Evolutionary conservation across 2,888 invertebrate species (phyloP).

Genomic region (Orthosia incerta): DNA sequence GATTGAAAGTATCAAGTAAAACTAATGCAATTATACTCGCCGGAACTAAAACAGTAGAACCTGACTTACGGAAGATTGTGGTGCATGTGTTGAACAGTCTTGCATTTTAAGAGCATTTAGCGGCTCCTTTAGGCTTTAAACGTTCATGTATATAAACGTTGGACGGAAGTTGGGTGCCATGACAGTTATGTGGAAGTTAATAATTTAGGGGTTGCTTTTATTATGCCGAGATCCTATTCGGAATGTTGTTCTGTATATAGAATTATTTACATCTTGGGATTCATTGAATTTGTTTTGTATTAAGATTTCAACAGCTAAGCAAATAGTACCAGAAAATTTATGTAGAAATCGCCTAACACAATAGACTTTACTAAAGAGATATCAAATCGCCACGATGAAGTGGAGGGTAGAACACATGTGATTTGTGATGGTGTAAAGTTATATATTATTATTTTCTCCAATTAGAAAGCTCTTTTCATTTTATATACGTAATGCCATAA

Average conservation of each 20-base stretch:
- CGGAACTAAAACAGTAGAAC: constrained; percentile 11
- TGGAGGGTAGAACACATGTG: constrained; percentile 22
- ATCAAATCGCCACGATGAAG: constrained; percentile 20
- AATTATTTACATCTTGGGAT: constrained; percentile 51
- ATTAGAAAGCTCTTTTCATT: constrained; percentile 52
- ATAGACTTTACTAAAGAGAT: constrained; percentile 15
- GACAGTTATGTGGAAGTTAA: constrained; percentile 66
- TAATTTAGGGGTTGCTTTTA: constrained; percentile 56
- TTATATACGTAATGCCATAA: constrained; percentile 62
- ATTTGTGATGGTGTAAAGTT: constrained; percentile 34
- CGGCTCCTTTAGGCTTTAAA: constrained; percentile 71
- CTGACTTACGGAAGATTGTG: constrained; percentile 67
- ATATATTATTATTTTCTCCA: constrained; percentile 50
- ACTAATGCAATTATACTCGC: constrained; percentile 33
- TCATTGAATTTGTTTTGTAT: constrained; percentile 44
- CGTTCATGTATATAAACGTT: constrained; percentile 69
- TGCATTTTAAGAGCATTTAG: constrained; percentile 90
- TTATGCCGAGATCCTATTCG: constrained; percentile 39
- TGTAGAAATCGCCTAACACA: constrained; percentile 14
- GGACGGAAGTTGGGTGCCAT: constrained; percentile 79
- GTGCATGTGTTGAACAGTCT: constrained; percentile 82
- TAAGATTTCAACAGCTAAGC: constrained; percentile 21
- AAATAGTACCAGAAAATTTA: constrained; percentile 18
- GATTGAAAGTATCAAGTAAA: not conserved
- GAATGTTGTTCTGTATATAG: constrained; percentile 61